Conservation (phyloP, 2,888 invertebrate genomes). For the Matsumyia berberina region DNA sequence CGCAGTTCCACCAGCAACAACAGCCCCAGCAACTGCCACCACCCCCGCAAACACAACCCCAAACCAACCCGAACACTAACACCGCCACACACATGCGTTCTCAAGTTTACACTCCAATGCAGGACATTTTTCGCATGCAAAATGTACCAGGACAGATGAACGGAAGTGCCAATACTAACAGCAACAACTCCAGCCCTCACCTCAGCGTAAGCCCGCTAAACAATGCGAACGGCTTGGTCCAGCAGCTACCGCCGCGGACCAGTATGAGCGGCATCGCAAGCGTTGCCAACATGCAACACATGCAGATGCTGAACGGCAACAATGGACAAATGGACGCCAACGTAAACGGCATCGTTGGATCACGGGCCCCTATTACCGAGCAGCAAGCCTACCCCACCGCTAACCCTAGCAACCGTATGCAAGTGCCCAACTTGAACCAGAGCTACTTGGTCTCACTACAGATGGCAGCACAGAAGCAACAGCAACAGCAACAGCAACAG, state of each 20-base stretch:
- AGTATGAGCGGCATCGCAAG: slow-evolving; percentile 83
- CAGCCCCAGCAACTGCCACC: slow-evolving; percentile 78
- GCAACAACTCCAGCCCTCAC: slow-evolving; percentile 83
- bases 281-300: slow-evolving; percentile 81
- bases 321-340: slow-evolving; percentile 72
- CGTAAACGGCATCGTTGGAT: slow-evolving; percentile 64
- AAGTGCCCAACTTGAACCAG: slow-evolving; percentile 75
- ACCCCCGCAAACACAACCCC: slow-evolving; percentile 81
- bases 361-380: slow-evolving; percentile 77
- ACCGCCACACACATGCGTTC: slow-evolving; percentile 77
- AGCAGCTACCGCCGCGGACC: slow-evolving; percentile 79
- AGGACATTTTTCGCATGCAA: slow-evolving; percentile 82
- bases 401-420: slow-evolving; percentile 62
- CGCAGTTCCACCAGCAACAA: slow-evolving; percentile 78
- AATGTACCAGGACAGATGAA: slow-evolving; percentile 78
- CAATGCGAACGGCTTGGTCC: slow-evolving; percentile 80
- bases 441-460: slow-evolving; percentile 81
- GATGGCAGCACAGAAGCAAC: slow-evolving; percentile 77
- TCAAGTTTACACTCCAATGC: slow-evolving; percentile 81
- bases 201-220: slow-evolving; percentile 82
- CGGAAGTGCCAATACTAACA: slow-evolving; percentile 79
- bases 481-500: slow-evolving; percentile 79
- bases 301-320: slow-evolving; percentile 79
- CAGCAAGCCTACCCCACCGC: slow-evolving; percentile 78
- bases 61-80: slow-evolving; percentile 63